phyloP scores from a whole-genome alignment of 1,140 invertebrate species.

The Telenomus remus region DNA sequence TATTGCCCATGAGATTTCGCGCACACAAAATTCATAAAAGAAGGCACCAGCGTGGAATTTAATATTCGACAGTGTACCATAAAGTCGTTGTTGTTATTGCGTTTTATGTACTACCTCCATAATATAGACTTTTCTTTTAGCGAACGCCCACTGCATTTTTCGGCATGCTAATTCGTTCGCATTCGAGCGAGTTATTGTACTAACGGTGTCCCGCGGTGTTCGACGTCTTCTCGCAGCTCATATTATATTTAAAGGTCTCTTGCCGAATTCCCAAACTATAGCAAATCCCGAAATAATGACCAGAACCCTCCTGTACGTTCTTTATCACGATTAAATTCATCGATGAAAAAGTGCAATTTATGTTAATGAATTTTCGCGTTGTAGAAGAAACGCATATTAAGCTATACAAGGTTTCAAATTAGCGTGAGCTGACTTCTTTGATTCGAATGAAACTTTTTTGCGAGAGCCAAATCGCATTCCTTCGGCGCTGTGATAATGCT shows the following conservation, averaged over 20 bases:
- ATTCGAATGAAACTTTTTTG: conserved; percentile 35
- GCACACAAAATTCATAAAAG: conserved; percentile 43
- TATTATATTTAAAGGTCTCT: conserved; percentile 33
- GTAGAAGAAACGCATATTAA: no score
- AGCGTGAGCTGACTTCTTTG: conserved; percentile 39
- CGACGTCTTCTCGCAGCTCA: conserved; percentile 35
- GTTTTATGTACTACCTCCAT: conserved; percentile 42
- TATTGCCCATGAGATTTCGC: conserved; percentile 47
- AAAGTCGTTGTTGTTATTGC: conserved; percentile 55
- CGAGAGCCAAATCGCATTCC: conserved; percentile 27
- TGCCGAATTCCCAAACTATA: no score
- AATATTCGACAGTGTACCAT: conserved; percentile 52
- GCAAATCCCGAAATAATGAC: no score
- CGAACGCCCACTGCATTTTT: conserved; percentile 53
- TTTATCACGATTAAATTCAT: no score
- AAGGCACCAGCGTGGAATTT: conserved; percentile 45
- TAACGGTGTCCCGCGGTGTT: conserved; percentile 48
- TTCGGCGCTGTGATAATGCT: conserved; percentile 6
- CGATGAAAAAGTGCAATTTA: no score
- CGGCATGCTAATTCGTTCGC: conserved; percentile 49
- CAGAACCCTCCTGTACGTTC: no score
- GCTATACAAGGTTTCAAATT: conserved; percentile 9
- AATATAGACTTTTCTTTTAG: conserved; percentile 56
- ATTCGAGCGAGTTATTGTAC: conserved; percentile 42
- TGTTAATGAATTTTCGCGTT: conserved; percentile 22